Evolutionary conservation across 2,113 vertebrate species (phyloP).

Genomic region (Gorilla gorilla): DNA sequence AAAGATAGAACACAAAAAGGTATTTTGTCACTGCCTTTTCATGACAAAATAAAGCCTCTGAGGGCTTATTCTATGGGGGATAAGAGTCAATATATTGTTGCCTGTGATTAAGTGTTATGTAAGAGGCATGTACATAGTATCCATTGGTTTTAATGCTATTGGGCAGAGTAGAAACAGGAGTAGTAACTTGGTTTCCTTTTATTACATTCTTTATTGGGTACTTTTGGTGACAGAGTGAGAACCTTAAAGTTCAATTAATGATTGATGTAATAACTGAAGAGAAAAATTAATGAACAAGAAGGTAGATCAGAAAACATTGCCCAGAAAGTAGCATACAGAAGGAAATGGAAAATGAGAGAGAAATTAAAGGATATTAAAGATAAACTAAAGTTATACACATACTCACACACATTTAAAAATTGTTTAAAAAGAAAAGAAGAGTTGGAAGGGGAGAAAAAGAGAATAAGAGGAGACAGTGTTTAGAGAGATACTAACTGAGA

Average conservation of each 20-base stretch:
- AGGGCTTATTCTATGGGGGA: neutral
- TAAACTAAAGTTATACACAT: neutral
- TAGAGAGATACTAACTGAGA: neutral
- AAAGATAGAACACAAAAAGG: slow-evolving; percentile 16
- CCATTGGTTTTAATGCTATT: neutral
- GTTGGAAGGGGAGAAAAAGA: neutral
- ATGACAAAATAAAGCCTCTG: neutral
- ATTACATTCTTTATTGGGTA: neutral
- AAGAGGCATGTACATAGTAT: neutral
- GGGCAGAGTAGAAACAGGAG: neutral
- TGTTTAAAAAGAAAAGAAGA: no score
- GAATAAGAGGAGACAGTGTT: neutral
- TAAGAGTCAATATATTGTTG: neutral
- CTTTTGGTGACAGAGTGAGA: neutral
- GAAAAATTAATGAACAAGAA: neutral
- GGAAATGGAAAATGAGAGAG: slow-evolving; percentile 5
- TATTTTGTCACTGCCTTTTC: neutral
- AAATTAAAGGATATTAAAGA: neutral
- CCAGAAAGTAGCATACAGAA: neutral
- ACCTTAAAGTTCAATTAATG: neutral
- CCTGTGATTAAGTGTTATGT: slow-evolving; percentile 1
- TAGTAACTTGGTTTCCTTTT: neutral
- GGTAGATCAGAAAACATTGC: neutral
- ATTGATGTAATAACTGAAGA: neutral
- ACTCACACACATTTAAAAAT: no score